A percentile compares a stretch with the other conserved stretches of the same genome.
phyloP scores from a whole-genome alignment of 2,888 invertebrate species.

The Drosophila mayaguana region DNA sequence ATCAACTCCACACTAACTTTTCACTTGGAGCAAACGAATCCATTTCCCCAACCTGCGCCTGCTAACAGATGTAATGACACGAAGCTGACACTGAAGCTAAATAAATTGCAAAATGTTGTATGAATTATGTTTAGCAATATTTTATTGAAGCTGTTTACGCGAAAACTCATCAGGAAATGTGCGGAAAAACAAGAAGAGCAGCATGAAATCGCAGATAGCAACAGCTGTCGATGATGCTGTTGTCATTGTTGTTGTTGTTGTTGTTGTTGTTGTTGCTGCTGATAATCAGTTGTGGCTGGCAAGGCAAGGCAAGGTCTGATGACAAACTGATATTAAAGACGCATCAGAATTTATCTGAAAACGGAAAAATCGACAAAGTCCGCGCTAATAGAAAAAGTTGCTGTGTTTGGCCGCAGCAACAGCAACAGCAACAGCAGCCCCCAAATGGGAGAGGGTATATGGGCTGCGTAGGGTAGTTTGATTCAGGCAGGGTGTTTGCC shows the following conservation, averaged over 20 bases:
- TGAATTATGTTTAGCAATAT: conserved; percentile 55
- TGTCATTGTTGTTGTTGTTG: conserved; percentile 4
- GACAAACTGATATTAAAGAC: conserved; percentile 72
- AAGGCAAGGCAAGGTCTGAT: conserved; percentile 19
- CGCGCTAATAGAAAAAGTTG: conserved; percentile 72
- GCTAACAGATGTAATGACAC: background rate
- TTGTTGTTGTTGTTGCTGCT: conserved; percentile 38
- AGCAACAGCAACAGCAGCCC: conserved; percentile 10
- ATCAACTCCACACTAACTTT: background rate
- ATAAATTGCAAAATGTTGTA: conserved; percentile 50
- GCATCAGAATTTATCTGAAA: conserved; percentile 73
- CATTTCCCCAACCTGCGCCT: background rate
- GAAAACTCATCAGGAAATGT: conserved; percentile 67
- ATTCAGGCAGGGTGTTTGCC: background rate
- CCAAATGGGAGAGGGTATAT: conserved; percentile 5
- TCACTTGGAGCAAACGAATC: background rate
- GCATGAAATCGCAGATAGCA: conserved; percentile 41
- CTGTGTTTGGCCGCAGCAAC: background rate
- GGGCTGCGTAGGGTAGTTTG: background rate
- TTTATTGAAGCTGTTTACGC: conserved; percentile 44
- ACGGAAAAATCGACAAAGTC: conserved; percentile 40
- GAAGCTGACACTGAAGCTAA: conserved; percentile 3
- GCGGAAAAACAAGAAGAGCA: background rate
- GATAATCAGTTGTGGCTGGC: conserved; percentile 46
- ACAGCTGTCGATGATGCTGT: conserved; percentile 52